Evolutionary conservation across 2,888 invertebrate species (phyloP).

Genomic region (Tipula unca): DNA sequence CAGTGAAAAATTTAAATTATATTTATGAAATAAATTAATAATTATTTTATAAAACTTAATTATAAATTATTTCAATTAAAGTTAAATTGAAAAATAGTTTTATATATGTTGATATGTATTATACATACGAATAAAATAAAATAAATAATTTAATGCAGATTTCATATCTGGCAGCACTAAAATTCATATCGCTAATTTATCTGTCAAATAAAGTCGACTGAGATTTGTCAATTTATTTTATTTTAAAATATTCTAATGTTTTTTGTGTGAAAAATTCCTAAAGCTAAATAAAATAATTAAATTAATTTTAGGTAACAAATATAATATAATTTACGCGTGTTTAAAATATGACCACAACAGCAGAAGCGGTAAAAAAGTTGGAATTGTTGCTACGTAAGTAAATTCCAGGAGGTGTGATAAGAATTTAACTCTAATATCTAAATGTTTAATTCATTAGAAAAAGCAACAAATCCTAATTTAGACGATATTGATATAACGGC

Average conservation of each 20-base stretch:
- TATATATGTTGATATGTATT: too few relatives aligned
- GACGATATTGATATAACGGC: conserved; percentile 71
- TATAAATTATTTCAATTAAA: too few relatives aligned
- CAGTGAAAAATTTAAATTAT: too few relatives aligned
- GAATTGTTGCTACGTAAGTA: conserved; percentile 17
- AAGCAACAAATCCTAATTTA: conserved; percentile 74
- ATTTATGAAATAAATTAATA: too few relatives aligned
- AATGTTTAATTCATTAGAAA: conserved; percentile 47
- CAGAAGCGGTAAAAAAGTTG: conserved; percentile 8
- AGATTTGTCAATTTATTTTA: background rate
- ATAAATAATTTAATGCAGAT: background rate
- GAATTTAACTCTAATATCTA: background rate
- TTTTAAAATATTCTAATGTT: background rate
- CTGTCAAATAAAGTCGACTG: background rate
- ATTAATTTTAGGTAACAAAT: background rate
- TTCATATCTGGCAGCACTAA: background rate
- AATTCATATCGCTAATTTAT: background rate
- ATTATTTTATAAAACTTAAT: too few relatives aligned
- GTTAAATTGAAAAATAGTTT: too few relatives aligned
- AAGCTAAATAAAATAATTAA: background rate
- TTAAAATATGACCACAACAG: background rate
- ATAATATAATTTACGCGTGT: background rate
- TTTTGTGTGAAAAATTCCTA: background rate
- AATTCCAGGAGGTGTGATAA: background rate
- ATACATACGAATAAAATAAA: background rate